A percentile compares a stretch with the other conserved stretches of the same genome.
phyloP scores from a whole-genome alignment of 37 sponge, comb jelly and placozoan genomes.

The Oopsacas minuta region DNA sequence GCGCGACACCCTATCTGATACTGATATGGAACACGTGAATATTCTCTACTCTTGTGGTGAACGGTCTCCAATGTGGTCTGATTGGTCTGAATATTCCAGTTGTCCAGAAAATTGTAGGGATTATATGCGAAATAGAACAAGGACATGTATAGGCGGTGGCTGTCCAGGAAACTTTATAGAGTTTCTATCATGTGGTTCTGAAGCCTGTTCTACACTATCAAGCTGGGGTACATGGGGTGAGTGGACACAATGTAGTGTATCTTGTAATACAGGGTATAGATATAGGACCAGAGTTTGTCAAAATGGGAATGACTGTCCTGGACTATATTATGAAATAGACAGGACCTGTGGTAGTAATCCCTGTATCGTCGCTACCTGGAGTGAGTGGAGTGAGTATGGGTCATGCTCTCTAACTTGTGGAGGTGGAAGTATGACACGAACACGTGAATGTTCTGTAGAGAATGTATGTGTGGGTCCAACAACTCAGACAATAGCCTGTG shows the following conservation, averaged over 20 bases:
- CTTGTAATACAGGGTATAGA: not conserved
- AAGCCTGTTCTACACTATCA: not conserved
- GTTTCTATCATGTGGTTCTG: not conserved
- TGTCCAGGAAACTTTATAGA: not conserved
- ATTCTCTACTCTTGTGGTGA: constrained; percentile 31
- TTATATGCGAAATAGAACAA: not conserved
- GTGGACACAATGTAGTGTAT: not conserved
- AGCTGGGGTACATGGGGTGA: not conserved
- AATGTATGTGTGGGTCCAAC: constrained; percentile 27
- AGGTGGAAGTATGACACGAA: constrained; percentile 31
- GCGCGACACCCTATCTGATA: constrained; percentile 25
- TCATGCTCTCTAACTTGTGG: constrained; percentile 51
- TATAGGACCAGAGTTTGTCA: not conserved
- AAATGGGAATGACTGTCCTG: constrained; percentile 9
- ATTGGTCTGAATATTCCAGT: not conserved
- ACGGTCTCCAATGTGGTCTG: not conserved
- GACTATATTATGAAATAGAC: not conserved
- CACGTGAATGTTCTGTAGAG: constrained; percentile 34
- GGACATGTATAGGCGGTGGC: not conserved
- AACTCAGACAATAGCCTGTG: not conserved
- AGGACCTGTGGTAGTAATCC: not conserved
- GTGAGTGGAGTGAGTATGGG: constrained; percentile 38
- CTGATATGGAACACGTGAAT: constrained; percentile 43
- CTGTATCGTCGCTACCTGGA: constrained; percentile 27
- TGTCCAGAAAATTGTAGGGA: not conserved